Percentiles rank a stretch among this genome's conserved stretches.
phyloP scores from a whole-genome alignment of 2,797 vertebrate species.

The Leptatherina wallacei region DNA sequence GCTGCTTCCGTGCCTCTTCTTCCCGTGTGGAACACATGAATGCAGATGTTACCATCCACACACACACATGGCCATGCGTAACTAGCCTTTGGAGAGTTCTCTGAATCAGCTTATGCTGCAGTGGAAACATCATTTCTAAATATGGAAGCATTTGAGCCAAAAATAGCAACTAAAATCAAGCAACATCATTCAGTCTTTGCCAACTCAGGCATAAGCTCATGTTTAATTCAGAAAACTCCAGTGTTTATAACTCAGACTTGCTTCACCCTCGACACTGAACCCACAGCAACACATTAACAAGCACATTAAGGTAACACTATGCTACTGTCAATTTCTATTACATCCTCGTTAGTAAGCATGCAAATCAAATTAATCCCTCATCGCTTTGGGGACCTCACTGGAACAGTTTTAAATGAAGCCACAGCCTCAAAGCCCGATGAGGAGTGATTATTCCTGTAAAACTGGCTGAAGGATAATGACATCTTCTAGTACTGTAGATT shows the following conservation, averaged over 20 bases:
- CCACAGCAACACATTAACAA: slow-evolving; percentile 53
- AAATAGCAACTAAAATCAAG: slow-evolving; percentile 55
- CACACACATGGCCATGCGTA: slow-evolving; percentile 29
- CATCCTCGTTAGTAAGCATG: slow-evolving; percentile 64
- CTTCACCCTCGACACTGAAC: slow-evolving; percentile 43
- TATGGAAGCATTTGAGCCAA: slow-evolving; percentile 60
- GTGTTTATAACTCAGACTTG: slow-evolving; percentile 54
- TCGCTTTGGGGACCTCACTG: slow-evolving; percentile 30
- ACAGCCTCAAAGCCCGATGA: slow-evolving; percentile 24
- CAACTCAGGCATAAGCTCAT: slow-evolving; percentile 71
- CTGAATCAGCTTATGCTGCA: slow-evolving; percentile 52
- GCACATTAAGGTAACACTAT: slow-evolving; percentile 45
- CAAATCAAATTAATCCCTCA: slow-evolving; percentile 65
- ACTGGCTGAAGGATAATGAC: slow-evolving; percentile 22
- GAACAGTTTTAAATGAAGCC: slow-evolving; percentile 39
- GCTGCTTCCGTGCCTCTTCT: slow-evolving; percentile 19
- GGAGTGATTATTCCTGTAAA: slow-evolving; percentile 32
- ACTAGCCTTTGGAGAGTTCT: slow-evolving; percentile 54
- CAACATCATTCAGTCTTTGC: slow-evolving; percentile 61
- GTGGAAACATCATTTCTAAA: slow-evolving; percentile 65
- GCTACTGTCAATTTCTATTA: slow-evolving; percentile 67
- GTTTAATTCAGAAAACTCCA: slow-evolving; percentile 73
- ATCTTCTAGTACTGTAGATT: slow-evolving; percentile 25
- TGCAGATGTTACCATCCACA: slow-evolving; percentile 29
- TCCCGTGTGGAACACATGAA: slow-evolving; percentile 36